phyloP scores from a whole-genome alignment of 2,113 vertebrate genomes.

The Triplophysa dalaica region DNA sequence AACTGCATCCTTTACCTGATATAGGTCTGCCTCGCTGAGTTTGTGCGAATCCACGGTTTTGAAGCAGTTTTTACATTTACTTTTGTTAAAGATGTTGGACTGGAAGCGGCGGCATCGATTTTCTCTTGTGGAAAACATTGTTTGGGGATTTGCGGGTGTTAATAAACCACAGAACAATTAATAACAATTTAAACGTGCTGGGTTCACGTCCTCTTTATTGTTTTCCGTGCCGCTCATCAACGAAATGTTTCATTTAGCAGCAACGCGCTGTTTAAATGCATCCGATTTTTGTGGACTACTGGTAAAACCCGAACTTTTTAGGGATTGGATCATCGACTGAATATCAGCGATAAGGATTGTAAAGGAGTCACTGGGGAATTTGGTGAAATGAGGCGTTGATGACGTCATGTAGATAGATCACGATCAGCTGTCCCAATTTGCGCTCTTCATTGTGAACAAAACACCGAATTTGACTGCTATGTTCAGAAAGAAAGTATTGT shows the following conservation, averaged over 20 bases:
- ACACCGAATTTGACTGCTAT: not conserved
- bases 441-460: too few species aligned
- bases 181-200: too few species aligned
- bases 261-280: not conserved
- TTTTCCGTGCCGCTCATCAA: not conserved
- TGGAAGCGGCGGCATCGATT: slow-evolving; percentile 47
- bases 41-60: slow-evolving; percentile 37
- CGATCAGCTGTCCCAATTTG: not conserved
- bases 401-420: not conserved
- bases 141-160: too few species aligned
- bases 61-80: slow-evolving; percentile 50
- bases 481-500: not conserved
- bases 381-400: not conserved
- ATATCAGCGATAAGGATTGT: not conserved
- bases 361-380: not conserved
- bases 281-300: not conserved
- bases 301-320: not conserved
- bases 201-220: not conserved
- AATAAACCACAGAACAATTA: not conserved
- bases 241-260: not conserved
- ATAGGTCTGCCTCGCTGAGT: slow-evolving; percentile 28
- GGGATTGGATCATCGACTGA: not conserved
- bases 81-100: slow-evolving; percentile 49
- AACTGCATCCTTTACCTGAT: slow-evolving; percentile 11
- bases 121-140: slow-evolving; percentile 16